These are phyloP conservation scores for Antheraea yamamai DNA, from an alignment of 2,888 invertebrate species.

Conservation along the genomic window DNA sequence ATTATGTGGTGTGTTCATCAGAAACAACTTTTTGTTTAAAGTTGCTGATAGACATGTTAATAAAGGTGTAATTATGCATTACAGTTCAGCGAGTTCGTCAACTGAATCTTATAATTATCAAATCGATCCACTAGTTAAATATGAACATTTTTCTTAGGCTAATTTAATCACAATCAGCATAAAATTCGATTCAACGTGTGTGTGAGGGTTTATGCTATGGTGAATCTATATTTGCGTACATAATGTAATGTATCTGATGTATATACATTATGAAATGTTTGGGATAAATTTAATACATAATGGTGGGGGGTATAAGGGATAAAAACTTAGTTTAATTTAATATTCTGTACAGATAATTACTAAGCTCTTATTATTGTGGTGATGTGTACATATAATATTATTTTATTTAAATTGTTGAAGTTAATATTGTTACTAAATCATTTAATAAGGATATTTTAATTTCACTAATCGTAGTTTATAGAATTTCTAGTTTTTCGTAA, in stretches of 20 bases:
- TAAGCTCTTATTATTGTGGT: background rate
- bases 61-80: background rate
- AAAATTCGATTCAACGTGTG: background rate
- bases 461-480: background rate
- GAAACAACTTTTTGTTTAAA: background rate
- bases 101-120: background rate
- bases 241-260: background rate
- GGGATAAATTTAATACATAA: background rate
- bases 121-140: background rate
- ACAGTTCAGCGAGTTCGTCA: background rate
- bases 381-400: no score
- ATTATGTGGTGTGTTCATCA: background rate
- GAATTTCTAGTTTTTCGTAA: background rate
- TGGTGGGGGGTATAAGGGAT: background rate
- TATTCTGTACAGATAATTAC: background rate
- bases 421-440: constrained; percentile 10
- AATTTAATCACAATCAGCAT: background rate
- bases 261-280: background rate
- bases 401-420: constrained; percentile 17
- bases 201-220: background rate
- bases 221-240: background rate
- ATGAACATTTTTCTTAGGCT: background rate
- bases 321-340: background rate
- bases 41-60: background rate
- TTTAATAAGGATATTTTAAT: background rate